A percentile compares a stretch with the other conserved stretches of the same genome.
phyloP scores from a whole-genome alignment of 2,113 vertebrate species.

The Phalacrocorax carbo region DNA sequence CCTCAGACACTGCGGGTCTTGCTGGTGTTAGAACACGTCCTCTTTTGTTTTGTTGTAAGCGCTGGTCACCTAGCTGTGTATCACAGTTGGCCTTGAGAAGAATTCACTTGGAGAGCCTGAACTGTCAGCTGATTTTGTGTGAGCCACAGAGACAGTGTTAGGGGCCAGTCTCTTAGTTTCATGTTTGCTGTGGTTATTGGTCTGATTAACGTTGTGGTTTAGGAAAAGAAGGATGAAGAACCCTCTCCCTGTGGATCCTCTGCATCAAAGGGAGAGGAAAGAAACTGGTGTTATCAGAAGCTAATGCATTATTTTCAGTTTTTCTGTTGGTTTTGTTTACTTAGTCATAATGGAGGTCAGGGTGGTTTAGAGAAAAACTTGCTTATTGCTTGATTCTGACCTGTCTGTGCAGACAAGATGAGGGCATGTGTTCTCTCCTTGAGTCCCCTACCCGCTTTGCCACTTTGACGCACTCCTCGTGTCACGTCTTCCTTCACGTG shows the following conservation, averaged over 20 bases:
- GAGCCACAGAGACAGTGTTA: background rate
- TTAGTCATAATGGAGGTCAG: background rate
- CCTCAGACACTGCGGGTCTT: background rate
- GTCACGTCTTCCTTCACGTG: rapidly evolving
- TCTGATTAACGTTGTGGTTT: background rate
- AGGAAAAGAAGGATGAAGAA: background rate
- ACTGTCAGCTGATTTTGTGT: background rate
- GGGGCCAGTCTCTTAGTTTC: background rate
- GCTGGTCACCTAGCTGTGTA: background rate
- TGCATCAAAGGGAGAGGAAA: background rate
- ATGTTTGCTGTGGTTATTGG: background rate
- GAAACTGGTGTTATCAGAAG: background rate
- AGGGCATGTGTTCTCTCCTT: background rate
- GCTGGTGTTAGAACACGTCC: background rate
- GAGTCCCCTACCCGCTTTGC: background rate
- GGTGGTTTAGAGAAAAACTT: background rate
- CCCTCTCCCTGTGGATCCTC: background rate
- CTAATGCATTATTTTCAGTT: background rate
- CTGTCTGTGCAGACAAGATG: background rate
- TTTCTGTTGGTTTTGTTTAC: background rate
- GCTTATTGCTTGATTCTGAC: background rate
- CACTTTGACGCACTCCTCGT: background rate
- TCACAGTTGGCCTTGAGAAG: background rate
- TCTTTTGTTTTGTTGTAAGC: background rate
- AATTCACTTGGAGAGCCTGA: background rate